Evolutionary conservation across 2,797 vertebrate species (phyloP).

Genomic region (Enteromius trimaculatus): DNA sequence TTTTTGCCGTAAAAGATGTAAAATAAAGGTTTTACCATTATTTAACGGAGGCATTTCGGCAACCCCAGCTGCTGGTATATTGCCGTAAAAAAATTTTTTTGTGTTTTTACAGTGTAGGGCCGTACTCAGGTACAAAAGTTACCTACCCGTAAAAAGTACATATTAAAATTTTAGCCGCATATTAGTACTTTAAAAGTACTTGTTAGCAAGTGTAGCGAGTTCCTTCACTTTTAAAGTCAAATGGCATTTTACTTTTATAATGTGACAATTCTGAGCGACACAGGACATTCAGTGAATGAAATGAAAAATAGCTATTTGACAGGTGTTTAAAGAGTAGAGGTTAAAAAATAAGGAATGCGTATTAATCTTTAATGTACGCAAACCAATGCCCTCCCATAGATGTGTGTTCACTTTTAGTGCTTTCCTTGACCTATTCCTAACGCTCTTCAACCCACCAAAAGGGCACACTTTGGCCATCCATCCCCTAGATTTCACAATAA

Average conservation of each 20-base stretch:
- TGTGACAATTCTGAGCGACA: background rate
- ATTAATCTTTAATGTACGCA: conserved; percentile 4
- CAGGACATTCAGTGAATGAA: background rate
- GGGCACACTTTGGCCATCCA: background rate
- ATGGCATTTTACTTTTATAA: background rate
- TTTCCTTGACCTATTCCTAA: background rate
- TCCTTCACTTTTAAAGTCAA: background rate
- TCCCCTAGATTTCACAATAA: conserved; percentile 50
- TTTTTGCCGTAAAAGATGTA: too few relatives aligned
- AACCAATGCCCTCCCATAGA: background rate
- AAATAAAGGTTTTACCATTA: too few relatives aligned
- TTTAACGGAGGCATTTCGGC: too few relatives aligned
- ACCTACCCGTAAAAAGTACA: background rate
- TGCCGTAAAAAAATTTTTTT: too few relatives aligned
- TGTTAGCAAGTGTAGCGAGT: background rate
- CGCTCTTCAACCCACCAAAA: background rate
- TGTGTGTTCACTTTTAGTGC: background rate
- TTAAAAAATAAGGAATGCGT: background rate
- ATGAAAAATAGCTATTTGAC: background rate
- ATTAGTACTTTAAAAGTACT: too few relatives aligned
- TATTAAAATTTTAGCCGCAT: too few relatives aligned
- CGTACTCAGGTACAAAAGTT: background rate
- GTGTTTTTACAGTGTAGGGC: too few relatives aligned
- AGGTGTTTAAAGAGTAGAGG: background rate
- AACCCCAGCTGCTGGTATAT: too few relatives aligned